Base-by-base conservation (phyloP, 1,140 invertebrate species). In the Probaryconus sp. region DNA sequence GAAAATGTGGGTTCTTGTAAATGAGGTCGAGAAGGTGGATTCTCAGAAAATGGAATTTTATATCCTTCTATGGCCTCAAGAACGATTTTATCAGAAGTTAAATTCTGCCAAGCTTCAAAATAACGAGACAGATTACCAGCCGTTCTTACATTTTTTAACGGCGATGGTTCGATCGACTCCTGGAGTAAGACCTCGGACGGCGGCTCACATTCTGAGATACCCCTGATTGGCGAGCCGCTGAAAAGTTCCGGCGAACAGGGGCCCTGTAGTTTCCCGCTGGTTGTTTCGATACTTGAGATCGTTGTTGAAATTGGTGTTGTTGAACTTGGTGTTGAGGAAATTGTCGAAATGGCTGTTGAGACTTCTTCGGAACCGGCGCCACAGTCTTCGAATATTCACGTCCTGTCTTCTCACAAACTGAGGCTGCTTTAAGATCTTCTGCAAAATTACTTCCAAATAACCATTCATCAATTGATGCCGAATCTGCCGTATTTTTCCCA, bases 201-300 rank as follows among this genome's bases (percentile, higher is more conserved):
- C n/a, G n/a, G n/a, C n/a, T n/a, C n/a, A 21, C 2, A 6, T 28
- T 26, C 20, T 21, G 35, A 6, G 33, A 0, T 28, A 9, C 50
- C 33, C 50, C 50, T 40, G 50, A 53, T 24, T 40, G 33, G 5
- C 35, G 50, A 53, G 33, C 35, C 33, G 50, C 16, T 40, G 33
- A n/a, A 14, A 14, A 4, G 24, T 53, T 53, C 33, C 9, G 33
- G 13, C 50, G 50, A 16, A 9, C 50, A 53, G 50, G 21, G 35
- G 50, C 21, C 10, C n/a, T 38, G 33, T 26, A 53, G 50, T 53
- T 53, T 53, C 50, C 50, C 50, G 14, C 14, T n/a, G 26, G 35
- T 10, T 28, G 35, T 10, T n/a, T 24, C 4, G n/a, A 9, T 37
- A 18, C 33, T 18, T 51, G 47, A 9, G 16, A 9, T 3, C 9